These are phyloP conservation scores for Peromyscus californicus DNA, from an alignment of 2,113 vertebrate species.

Conservation along the genomic window DNA sequence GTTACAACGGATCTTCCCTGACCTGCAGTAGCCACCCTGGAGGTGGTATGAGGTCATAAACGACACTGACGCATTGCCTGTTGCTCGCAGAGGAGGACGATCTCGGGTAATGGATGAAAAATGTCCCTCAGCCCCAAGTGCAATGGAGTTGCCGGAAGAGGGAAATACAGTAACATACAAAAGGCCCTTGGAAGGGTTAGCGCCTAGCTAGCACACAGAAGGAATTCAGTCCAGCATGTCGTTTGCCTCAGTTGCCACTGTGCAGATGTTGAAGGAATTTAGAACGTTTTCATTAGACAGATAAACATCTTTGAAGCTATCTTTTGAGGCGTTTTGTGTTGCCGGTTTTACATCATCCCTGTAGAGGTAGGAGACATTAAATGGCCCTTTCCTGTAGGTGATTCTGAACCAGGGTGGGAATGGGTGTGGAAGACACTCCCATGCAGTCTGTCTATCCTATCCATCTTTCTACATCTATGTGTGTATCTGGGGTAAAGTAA, in stretches of 20 bases:
- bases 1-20: background rate
- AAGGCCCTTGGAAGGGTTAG: background rate
- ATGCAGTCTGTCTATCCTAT: background rate
- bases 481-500: background rate
- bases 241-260: background rate
- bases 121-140: background rate
- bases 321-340: background rate
- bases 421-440: background rate
- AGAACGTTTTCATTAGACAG: background rate
- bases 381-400: conserved; percentile 24
- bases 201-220: background rate
- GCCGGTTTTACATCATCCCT: background rate
- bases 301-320: background rate
- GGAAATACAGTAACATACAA: background rate
- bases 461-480: background rate
- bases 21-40: background rate
- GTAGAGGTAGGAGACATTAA: background rate
- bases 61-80: background rate
- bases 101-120: background rate
- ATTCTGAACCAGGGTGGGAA: conserved; percentile 3
- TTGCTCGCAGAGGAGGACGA: background rate
- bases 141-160: background rate
- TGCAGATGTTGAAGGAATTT: conserved; percentile 11
- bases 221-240: background rate
- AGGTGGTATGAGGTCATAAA: background rate